Evolutionary conservation across 2,888 invertebrate species (phyloP).

Genomic region (Melangyna quadrimaculata): DNA sequence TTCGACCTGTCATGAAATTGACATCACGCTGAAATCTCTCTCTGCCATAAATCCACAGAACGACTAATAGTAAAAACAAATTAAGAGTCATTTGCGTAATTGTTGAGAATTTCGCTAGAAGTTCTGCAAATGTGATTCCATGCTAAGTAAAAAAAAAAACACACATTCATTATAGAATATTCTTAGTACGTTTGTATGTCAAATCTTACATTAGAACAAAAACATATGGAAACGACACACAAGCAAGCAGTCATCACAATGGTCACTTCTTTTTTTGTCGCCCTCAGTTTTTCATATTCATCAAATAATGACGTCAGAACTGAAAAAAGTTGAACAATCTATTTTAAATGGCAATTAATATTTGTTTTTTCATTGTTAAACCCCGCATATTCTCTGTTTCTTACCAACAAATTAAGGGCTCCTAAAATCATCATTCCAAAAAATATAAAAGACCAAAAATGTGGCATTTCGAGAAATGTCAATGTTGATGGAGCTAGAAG

Average conservation of each 20-base stretch:
- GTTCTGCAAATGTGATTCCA: conserved; percentile 73
- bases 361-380: background rate
- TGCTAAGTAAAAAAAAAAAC: conserved; percentile 71
- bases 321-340: conserved; percentile 22
- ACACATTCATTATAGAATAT: too few species aligned
- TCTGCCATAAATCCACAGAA: conserved; percentile 92
- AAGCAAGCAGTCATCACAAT: conserved; percentile 73
- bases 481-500: conserved; percentile 75
- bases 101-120: conserved; percentile 67
- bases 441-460: conserved; percentile 89
- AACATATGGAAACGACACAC: conserved; percentile 73
- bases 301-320: conserved; percentile 76
- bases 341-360: background rate
- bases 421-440: conserved; percentile 89
- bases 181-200: background rate
- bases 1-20: conserved; percentile 88
- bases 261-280: conserved; percentile 72
- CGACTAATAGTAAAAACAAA: conserved; percentile 88
- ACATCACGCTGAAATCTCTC: conserved; percentile 85
- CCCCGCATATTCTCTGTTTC: conserved; percentile 73
- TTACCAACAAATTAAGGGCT: conserved; percentile 89
- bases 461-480: conserved; percentile 81
- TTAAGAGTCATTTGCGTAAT: conserved; percentile 75
- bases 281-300: conserved; percentile 76
- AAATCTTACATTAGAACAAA: conserved; percentile 75